Conservation (phyloP, 1,140 invertebrate species). For the Trachymyrmex cornetzi region DNA sequence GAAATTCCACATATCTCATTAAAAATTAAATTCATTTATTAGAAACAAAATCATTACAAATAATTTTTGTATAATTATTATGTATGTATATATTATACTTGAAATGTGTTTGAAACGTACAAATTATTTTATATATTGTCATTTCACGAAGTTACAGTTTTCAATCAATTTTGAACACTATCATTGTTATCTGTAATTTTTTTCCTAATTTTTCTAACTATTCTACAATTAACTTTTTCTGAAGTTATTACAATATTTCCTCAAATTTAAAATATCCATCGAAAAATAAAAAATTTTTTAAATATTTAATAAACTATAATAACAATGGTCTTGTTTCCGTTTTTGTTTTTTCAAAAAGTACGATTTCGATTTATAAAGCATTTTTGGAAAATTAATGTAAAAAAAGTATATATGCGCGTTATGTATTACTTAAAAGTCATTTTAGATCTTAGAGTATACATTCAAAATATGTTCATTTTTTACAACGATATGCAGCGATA, state of each 20-base stretch:
- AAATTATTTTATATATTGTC: not conserved
- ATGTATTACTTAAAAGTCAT: too few relatives aligned
- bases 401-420: not conserved
- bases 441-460: too few relatives aligned
- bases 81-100: not conserved
- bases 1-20: not conserved
- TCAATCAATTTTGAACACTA: not conserved
- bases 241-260: not conserved
- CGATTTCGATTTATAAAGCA: not conserved
- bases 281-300: not conserved
- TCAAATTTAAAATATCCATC: not conserved
- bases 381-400: constrained; percentile 3
- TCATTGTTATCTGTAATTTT: not conserved
- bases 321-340: not conserved
- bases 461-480: too few relatives aligned
- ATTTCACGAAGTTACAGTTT: not conserved
- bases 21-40: constrained; percentile 12
- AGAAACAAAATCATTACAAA: not conserved
- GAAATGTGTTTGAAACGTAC: not conserved
- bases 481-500: not conserved
- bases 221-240: not conserved
- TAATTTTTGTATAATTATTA: not conserved
- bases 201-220: not conserved
- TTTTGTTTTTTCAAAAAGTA: not conserved
- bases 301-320: constrained; percentile 5